phyloP scores from a whole-genome alignment of 2,888 invertebrate genomes.

The Ectemnius cavifrons region DNA sequence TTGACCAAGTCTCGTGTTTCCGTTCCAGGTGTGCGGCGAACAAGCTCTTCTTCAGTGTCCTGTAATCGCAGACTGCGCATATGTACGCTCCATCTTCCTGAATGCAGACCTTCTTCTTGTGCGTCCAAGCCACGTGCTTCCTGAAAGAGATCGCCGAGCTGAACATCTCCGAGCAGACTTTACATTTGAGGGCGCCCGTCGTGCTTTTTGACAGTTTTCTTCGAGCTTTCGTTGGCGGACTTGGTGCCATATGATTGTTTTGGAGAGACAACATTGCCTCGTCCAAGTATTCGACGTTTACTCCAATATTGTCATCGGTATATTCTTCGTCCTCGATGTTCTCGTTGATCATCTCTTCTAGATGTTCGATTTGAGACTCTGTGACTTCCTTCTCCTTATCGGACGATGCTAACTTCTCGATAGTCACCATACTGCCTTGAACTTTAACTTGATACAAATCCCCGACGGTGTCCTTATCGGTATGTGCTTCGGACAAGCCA shows the following conservation, averaged over 20 bases:
- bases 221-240: constrained; percentile 20
- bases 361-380: constrained; percentile 36
- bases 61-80: constrained; percentile 74
- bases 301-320: too few relatives aligned
- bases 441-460: constrained; percentile 71
- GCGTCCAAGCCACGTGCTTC: constrained; percentile 75
- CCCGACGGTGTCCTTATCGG: constrained; percentile 43
- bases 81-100: constrained; percentile 73
- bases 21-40: constrained; percentile 71
- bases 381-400: constrained; percentile 21
- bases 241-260: constrained; percentile 16
- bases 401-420: constrained; percentile 62
- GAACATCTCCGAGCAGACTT: constrained; percentile 71
- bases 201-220: constrained; percentile 26
- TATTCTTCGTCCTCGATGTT: constrained; percentile 20
- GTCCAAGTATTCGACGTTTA: constrained; percentile 48
- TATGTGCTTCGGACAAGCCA: constrained; percentile 33
- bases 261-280: constrained; percentile 44
- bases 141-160: constrained; percentile 67
- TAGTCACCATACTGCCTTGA: constrained; percentile 66
- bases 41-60: constrained; percentile 69
- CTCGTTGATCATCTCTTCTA: constrained; percentile 17
- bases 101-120: constrained; percentile 73
- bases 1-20: constrained; percentile 73
- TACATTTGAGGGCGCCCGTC: constrained; percentile 66